These are phyloP conservation scores for Gonioctena quinquepunctata DNA, from an alignment of 1,140 invertebrate species.

Conservation along the genomic window DNA sequence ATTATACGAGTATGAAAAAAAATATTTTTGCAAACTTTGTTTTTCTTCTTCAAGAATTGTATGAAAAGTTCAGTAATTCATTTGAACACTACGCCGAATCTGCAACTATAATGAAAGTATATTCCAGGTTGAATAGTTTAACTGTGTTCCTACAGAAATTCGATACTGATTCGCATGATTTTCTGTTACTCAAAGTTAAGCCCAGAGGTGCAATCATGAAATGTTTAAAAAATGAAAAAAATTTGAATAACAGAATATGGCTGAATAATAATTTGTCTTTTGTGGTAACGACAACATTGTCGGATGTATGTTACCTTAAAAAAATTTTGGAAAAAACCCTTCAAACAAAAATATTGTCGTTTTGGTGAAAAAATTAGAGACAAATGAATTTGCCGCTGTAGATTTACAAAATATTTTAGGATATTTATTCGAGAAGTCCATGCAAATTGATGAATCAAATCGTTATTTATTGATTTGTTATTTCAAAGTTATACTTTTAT, in stretches of 20 bases:
- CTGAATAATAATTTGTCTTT: constrained; percentile 33
- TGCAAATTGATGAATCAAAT: neutral
- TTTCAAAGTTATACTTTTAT: constrained; percentile 29
- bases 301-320: neutral
- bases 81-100: neutral
- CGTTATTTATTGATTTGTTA: constrained; percentile 32
- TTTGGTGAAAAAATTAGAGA: constrained; percentile 19
- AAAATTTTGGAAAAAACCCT: constrained; percentile 9
- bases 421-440: constrained; percentile 23
- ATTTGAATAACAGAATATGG: constrained; percentile 28
- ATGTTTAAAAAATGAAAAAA: neutral
- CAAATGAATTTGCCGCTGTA: constrained; percentile 6
- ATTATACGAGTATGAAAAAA: constrained; percentile 22
- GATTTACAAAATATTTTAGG: neutral
- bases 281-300: constrained; percentile 4
- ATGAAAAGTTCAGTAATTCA: constrained; percentile 26
- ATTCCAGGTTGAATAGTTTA: neutral
- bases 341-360: constrained; percentile 30
- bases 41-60: constrained; percentile 28
- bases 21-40: constrained; percentile 30
- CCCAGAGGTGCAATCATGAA: neutral
- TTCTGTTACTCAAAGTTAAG: constrained; percentile 21
- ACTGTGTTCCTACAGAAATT: neutral
- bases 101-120: neutral
- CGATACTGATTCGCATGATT: constrained; percentile 19